phyloP scores from a whole-genome alignment of 2,113 vertebrate genomes.

The Rhabdornis inornatus region DNA sequence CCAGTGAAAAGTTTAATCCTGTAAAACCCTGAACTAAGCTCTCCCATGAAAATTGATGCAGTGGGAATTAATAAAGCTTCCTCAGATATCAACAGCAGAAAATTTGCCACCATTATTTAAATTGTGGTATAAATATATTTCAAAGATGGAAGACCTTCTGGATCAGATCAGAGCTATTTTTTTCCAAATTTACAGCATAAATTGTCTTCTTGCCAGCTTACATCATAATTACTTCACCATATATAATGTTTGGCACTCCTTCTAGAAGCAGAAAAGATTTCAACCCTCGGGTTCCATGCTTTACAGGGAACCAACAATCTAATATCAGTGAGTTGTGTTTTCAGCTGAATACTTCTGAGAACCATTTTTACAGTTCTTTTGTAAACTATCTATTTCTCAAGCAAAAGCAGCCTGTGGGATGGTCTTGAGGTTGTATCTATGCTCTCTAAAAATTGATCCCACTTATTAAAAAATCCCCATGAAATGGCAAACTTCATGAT shows the following conservation, averaged over 20 bases:
- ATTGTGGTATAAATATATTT: neutral
- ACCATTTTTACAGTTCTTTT: neutral
- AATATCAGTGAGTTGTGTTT: neutral
- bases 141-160: neutral
- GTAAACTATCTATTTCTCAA: neutral
- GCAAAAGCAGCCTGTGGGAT: neutral
- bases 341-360: neutral
- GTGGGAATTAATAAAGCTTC: neutral
- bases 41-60: neutral
- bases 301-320: neutral
- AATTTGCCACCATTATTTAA: neutral
- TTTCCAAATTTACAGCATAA: neutral
- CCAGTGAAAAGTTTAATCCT: neutral
- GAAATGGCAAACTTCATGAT: neutral
- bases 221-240: constrained; percentile 15
- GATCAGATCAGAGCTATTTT: neutral
- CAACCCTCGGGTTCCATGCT: neutral
- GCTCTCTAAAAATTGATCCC: neutral
- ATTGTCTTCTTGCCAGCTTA: neutral
- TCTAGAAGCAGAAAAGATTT: neutral
- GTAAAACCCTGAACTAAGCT: neutral
- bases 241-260: neutral
- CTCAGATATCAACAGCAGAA: neutral
- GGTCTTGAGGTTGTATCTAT: neutral
- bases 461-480: neutral